These are phyloP conservation scores for Didymodactylos carnosus DNA, from an alignment of 2,888 invertebrate species.

Conservation along the genomic window DNA sequence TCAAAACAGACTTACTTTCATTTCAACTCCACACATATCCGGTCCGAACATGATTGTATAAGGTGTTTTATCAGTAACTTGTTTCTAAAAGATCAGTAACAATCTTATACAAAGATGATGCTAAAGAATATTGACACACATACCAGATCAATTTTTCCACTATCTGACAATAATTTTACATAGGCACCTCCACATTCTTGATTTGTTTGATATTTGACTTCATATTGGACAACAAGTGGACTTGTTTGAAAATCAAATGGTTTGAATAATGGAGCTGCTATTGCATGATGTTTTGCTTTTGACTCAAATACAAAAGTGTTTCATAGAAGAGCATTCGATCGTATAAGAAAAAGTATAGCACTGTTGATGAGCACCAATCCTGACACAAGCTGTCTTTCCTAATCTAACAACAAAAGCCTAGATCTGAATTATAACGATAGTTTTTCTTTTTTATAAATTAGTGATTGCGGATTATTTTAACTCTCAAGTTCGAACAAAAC, in stretches of 20 bases:
- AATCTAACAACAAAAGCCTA: too few species aligned
- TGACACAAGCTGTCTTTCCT: too few species aligned
- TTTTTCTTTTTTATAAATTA: not conserved
- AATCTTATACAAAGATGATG: not conserved
- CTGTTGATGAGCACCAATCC: too few species aligned
- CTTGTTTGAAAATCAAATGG: conserved; percentile 70
- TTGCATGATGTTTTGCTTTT: conserved; percentile 87
- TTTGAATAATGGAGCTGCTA: conserved; percentile 53
- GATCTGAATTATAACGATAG: not conserved
- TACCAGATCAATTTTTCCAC: conserved; percentile 21
- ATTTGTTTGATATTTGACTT: conserved; percentile 61
- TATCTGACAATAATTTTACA: conserved; percentile 65
- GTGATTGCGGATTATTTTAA: too few species aligned
- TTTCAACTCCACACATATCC: conserved; percentile 90
- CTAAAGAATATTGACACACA: not conserved
- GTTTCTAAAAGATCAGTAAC: conserved; percentile 35
- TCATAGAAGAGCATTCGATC: not conserved
- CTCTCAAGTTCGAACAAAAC: too few species aligned
- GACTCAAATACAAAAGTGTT: conserved; percentile 39
- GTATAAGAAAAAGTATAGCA: not conserved
- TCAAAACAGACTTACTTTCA: conserved; percentile 86
- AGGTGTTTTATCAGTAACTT: conserved; percentile 80
- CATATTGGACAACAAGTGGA: conserved; percentile 55
- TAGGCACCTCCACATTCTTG: conserved; percentile 98
- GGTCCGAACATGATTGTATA: conserved; percentile 99